phyloP scores from a whole-genome alignment of 2,888 invertebrate genomes.

The Eristalis tenax region DNA sequence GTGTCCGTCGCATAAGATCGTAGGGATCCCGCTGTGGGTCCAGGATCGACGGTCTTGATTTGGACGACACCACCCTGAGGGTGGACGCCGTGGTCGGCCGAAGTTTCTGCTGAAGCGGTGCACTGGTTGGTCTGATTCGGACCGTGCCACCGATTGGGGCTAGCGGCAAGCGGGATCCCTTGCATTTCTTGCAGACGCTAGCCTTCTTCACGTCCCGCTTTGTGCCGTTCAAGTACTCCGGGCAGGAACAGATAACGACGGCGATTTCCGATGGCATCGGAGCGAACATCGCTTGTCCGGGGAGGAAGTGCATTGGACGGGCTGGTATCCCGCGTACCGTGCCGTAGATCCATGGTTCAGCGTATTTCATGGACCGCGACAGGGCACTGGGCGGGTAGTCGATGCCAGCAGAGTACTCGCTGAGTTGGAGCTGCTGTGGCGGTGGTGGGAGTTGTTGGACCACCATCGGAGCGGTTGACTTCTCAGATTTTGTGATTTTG shows the following conservation, averaged over 20 bases:
- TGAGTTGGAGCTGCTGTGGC: slow-evolving; percentile 66
- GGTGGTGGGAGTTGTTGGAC: slow-evolving; percentile 74
- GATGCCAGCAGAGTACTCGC: slow-evolving; percentile 66
- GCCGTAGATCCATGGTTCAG: slow-evolving; percentile 92
- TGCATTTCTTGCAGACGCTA: slow-evolving; percentile 91
- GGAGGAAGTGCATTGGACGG: slow-evolving; percentile 80
- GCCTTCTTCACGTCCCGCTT: slow-evolving; percentile 88
- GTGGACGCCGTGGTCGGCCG: slow-evolving; percentile 83
- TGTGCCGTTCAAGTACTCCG: slow-evolving; percentile 90
- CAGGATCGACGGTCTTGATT: slow-evolving; percentile 85
- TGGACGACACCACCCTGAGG: slow-evolving; percentile 83
- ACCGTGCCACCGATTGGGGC: slow-evolving; percentile 88
- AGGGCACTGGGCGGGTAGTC: slow-evolving; percentile 83
- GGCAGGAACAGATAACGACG: slow-evolving; percentile 90
- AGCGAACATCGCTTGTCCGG: slow-evolving; percentile 80
- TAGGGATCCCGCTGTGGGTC: slow-evolving; percentile 89
- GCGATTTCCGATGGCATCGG: slow-evolving; percentile 82
- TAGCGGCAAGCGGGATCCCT: slow-evolving; percentile 89
- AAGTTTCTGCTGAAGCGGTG: slow-evolving; percentile 74
- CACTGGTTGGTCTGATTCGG: slow-evolving; percentile 80
- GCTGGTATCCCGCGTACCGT: slow-evolving; percentile 85
- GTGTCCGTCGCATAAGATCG: slow-evolving; percentile 90
- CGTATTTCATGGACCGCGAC: slow-evolving; percentile 92
- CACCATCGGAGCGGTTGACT: slow-evolving; percentile 82
- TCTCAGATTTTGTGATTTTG: slow-evolving; percentile 83